These are phyloP conservation scores for Cancer borealis DNA, from an alignment of 2,888 invertebrate genomes.

Conservation along the genomic window DNA sequence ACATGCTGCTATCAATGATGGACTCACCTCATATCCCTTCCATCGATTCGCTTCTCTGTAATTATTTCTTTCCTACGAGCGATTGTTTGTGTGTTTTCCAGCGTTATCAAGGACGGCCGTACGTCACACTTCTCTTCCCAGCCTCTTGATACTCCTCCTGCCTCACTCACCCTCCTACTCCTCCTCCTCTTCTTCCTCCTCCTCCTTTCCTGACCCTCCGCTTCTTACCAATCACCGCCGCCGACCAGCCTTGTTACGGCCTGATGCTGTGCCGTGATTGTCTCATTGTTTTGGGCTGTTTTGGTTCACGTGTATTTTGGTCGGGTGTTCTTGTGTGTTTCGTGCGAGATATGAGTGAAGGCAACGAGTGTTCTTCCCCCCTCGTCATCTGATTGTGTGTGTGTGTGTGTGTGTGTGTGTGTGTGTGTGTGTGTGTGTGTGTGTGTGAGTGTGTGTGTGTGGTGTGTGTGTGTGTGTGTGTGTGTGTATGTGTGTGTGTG, in stretches of 20 bases:
- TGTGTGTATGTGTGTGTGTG: too few relatives aligned
- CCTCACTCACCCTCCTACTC: background rate
- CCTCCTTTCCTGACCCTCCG: background rate
- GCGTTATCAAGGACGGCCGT: slow-evolving; percentile 41
- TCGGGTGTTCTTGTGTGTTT: slow-evolving; percentile 25
- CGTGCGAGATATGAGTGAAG: slow-evolving; percentile 6
- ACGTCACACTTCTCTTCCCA: background rate
- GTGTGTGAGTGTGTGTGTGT: slow-evolving; percentile 5
- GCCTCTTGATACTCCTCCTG: slow-evolving; percentile 4
- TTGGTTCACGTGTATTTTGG: background rate
- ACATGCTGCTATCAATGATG: slow-evolving; percentile 26
- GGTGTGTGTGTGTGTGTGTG: too few relatives aligned
- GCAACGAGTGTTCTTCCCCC: slow-evolving; percentile 32
- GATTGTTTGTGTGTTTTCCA: slow-evolving; percentile 39
- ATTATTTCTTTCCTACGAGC: slow-evolving; percentile 35
- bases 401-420: background rate
- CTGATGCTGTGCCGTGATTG: slow-evolving; percentile 18
- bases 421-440: slow-evolving; percentile 30
- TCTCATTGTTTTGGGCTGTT: slow-evolving; percentile 31
- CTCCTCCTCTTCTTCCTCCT: background rate
- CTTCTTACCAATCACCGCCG: too few relatives aligned
- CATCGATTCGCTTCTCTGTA: slow-evolving; percentile 35
- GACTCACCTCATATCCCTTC: background rate
- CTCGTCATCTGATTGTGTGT: slow-evolving; percentile 31
- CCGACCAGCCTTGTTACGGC: slow-evolving; percentile 9